Conservation (phyloP, 2,797 vertebrate species). For the Anisognathus igniventris region DNA sequence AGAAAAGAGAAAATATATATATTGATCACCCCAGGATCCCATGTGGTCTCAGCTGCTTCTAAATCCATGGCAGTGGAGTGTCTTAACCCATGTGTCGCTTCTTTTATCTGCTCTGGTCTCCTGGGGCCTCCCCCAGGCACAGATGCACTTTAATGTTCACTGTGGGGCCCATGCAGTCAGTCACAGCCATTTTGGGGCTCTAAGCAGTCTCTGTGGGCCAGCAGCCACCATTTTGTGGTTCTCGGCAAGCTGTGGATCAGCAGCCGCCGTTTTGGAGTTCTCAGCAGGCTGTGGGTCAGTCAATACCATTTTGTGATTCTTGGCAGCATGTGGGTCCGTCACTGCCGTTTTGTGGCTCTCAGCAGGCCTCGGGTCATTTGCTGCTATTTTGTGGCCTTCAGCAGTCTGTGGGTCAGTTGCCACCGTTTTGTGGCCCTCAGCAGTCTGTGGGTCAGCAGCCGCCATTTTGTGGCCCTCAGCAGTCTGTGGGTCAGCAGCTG, state of each 20-base stretch:
- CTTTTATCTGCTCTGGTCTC: not conserved
- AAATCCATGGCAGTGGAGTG: not conserved
- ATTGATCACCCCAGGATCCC: not conserved
- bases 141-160: not conserved
- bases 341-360: too few species aligned
- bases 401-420: too few species aligned
- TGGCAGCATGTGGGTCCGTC: not conserved
- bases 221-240: not conserved
- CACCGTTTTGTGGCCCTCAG: too few species aligned
- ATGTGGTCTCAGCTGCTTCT: not conserved
- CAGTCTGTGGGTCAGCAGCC: too few species aligned
- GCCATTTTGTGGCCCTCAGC: too few species aligned
- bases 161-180: too few species aligned
- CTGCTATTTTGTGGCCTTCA: too few species aligned
- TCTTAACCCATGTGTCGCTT: not conserved
- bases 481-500: fast-evolving
- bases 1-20: not conserved
- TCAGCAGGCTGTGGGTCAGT: too few species aligned
- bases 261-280: not conserved
- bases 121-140: not conserved
- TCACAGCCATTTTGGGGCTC: not conserved
- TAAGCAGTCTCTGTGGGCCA: not conserved
- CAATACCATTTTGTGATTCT: too few species aligned
- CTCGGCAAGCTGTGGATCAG: too few species aligned
- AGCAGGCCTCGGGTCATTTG: too few species aligned